phyloP scores from a whole-genome alignment of 92 coral and sea anemone species.

The Porites evermanni region DNA sequence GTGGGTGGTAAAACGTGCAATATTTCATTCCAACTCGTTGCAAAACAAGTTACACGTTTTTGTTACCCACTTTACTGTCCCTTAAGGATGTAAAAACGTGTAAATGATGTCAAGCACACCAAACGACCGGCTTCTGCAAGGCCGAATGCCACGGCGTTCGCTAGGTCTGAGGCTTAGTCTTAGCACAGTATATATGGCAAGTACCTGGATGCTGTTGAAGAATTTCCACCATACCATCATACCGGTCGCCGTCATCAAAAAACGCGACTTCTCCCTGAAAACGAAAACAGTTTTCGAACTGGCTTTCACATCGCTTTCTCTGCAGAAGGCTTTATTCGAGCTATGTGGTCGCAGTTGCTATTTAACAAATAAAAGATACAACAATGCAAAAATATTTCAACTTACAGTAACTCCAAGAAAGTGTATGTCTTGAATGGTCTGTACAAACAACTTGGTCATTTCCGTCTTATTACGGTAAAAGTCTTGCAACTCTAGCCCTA shows the following conservation, averaged over 20 bases:
- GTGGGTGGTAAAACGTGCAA: too few species aligned
- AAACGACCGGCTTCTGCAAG: too few species aligned
- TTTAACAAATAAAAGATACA: neutral
- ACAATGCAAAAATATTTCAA: neutral
- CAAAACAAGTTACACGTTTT: too few species aligned
- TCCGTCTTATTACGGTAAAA: conserved; percentile 37
- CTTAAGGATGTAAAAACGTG: too few species aligned
- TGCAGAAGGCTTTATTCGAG: too few species aligned
- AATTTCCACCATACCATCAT: conserved; percentile 88
- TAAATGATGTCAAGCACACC: too few species aligned
- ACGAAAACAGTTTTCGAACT: neutral
- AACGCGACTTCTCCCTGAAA: conserved; percentile 88
- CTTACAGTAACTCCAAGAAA: conserved; percentile 84
- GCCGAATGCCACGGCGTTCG: too few species aligned
- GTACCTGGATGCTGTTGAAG: conserved; percentile 83
- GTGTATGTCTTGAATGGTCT: conserved; percentile 67
- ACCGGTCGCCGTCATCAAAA: conserved; percentile 88
- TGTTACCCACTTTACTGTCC: too few species aligned
- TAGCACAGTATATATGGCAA: neutral
- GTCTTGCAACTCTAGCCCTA: conserved; percentile 55
- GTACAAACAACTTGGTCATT: conserved; percentile 66
- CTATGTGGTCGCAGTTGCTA: too few species aligned
- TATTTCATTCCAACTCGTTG: too few species aligned
- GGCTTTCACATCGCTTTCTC: too few species aligned
- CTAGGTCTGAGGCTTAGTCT: too few species aligned